These are phyloP conservation scores for Xanthia icteritia DNA, from an alignment of 2,888 invertebrate species.

Conservation along the genomic window DNA sequence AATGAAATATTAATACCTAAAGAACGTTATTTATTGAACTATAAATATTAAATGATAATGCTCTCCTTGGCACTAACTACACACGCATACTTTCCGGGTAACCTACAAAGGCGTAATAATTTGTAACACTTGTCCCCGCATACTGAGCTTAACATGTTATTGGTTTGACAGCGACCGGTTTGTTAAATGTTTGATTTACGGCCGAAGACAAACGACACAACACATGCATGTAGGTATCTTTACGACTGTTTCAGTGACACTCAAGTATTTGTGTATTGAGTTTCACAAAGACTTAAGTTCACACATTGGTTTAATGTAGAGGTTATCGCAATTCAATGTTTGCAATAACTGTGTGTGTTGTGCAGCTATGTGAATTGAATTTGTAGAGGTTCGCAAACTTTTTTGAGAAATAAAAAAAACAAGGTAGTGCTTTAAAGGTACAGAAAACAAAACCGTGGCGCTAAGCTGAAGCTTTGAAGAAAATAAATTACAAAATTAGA, in stretches of 20 bases:
- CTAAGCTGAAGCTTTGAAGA: not conserved
- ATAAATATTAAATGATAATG: constrained; percentile 56
- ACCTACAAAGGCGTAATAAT: constrained; percentile 69
- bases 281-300: constrained; percentile 37
- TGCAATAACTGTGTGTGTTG: not conserved
- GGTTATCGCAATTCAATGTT: constrained; percentile 7
- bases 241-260: constrained; percentile 71
- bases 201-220: constrained; percentile 73
- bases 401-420: too few species aligned
- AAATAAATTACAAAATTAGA: constrained; percentile 2
- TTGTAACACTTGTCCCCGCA: constrained; percentile 73
- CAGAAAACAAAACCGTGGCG: not conserved
- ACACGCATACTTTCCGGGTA: constrained; percentile 58
- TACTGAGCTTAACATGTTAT: constrained; percentile 79
- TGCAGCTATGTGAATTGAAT: not conserved
- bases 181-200: constrained; percentile 85
- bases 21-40: constrained; percentile 45
- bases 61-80: constrained; percentile 55
- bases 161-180: constrained; percentile 79
- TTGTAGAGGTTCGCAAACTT: not conserved
- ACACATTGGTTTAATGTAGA: constrained; percentile 16
- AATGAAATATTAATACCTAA: constrained; percentile 35
- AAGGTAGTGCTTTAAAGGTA: not conserved
- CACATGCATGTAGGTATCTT: constrained; percentile 62
- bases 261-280: constrained; percentile 60